Evolutionary conservation across 2,888 invertebrate genomes (phyloP).

Genomic region (Drosophila borborema): DNA sequence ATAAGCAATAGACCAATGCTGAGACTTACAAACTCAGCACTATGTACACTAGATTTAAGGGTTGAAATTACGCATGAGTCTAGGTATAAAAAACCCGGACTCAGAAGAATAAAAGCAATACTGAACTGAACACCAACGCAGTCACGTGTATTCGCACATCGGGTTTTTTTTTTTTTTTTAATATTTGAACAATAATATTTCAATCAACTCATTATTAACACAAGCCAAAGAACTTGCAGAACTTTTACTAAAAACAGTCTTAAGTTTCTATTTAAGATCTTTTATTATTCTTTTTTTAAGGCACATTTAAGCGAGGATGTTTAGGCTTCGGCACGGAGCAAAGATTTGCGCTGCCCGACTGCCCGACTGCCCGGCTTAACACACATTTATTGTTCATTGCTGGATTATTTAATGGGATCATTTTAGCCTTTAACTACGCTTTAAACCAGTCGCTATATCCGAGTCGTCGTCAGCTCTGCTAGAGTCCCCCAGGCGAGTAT

Average conservation of each 20-base stretch:
- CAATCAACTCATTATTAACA: background rate
- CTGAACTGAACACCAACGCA: no score
- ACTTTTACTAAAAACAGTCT: no score
- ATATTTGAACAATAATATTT: background rate
- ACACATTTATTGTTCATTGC: conserved; percentile 8
- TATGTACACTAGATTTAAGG: no score
- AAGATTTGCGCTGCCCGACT: background rate
- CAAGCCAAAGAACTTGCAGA: background rate
- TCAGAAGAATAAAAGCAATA: no score
- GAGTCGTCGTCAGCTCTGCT: conserved; percentile 8
- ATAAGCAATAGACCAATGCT: no score
- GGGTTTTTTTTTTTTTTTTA: no score
- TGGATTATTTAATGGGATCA: conserved; percentile 14
- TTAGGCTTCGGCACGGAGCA: conserved; percentile 9
- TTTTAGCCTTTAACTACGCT: conserved; percentile 20
- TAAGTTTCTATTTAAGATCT: background rate
- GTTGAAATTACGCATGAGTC: no score
- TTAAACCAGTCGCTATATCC: conserved; percentile 24
- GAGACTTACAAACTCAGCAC: no score
- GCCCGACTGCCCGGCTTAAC: background rate
- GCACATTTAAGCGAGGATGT: background rate
- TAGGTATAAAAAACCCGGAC: no score
- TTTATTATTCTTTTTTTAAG: background rate
- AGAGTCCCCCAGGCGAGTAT: conserved; percentile 11
- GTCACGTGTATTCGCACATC: no score